Conservation (phyloP, 2,113 vertebrate genomes). For the Grantiella picta region DNA sequence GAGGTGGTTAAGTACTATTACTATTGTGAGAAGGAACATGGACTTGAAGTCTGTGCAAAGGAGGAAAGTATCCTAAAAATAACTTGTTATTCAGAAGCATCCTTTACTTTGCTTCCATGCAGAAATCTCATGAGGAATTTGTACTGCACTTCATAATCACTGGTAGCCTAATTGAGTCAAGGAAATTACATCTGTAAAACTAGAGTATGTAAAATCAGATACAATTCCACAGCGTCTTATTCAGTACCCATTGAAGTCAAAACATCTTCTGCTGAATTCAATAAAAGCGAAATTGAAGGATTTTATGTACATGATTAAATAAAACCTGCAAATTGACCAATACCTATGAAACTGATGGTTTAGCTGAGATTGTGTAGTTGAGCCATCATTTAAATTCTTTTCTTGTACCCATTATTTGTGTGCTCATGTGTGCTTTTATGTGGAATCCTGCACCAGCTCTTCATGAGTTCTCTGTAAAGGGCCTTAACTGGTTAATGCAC, state of each 20-base stretch:
- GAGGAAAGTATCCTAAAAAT: constrained; percentile 2
- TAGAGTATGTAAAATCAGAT: neutral
- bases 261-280: neutral
- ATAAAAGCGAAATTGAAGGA: neutral
- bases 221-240: neutral
- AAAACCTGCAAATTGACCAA: neutral
- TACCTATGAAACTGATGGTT: neutral
- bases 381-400: neutral
- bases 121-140: constrained; percentile 43
- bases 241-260: neutral
- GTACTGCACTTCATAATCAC: constrained; percentile 43
- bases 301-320: neutral
- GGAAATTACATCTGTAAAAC: constrained; percentile 51
- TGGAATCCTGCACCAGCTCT: neutral
- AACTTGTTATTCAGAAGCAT: constrained; percentile 49
- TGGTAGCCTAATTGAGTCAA: constrained; percentile 30
- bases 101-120: neutral
- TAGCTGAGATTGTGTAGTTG: neutral
- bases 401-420: neutral
- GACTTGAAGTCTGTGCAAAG: neutral
- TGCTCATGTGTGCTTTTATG: neutral
- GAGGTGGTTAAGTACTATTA: neutral
- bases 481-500: neutral
- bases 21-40: neutral
- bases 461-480: neutral